Base-by-base conservation (phyloP, 1,140 invertebrate species). In the Lepidurus couesii region DNA sequence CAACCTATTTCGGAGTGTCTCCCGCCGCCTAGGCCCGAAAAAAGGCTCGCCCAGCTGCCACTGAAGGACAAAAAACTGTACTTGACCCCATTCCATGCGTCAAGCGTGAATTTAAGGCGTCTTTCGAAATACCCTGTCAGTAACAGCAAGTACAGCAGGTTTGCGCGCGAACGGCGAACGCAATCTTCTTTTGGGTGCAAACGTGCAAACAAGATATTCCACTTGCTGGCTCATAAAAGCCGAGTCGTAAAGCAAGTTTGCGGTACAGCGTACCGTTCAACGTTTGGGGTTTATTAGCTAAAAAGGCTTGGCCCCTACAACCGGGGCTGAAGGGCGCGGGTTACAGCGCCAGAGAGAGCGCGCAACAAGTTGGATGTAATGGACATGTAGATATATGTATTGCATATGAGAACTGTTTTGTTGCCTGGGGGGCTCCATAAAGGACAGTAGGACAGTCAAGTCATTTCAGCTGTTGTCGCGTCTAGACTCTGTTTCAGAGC, bases 221-320 rank as follows among this genome's bases (percentile, higher is more conserved):
- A 65, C 53, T 65, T 65, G 53, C 16, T 65, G 8, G 8, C 53
- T 21, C n/a, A 65, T 21, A 65, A 65, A 65, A 65, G 53, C n/a
- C 5, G 53, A 21, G 53, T 65, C 53, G 13, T 65, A 65, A 65
- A 65, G 53, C 53, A 65, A 65, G 53, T 65, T 34, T 65, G 53
- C 53, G 16, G 53, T 65, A 34, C 21, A 65, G 53, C 24, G 24
- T 24, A 24, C 0, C 24, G 24, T 11, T 65, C 53, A 34, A 65
- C 53, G 53, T 21, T 65, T 65, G 16, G 34, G 53, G 53, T 65
- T 65, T 65, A 65, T 65, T 65, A 65, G 53, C 53, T 65, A 65
- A 21, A 65, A 21, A 21, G 53, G 53, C 21, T 65, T 21, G 53
- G 8, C 16, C 21, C 13, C 53, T 9, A 16, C 6, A 21, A 21